These are phyloP conservation scores for Trichogramma dendrolimi DNA, from an alignment of 2,888 invertebrate species.

Conservation along the genomic window DNA sequence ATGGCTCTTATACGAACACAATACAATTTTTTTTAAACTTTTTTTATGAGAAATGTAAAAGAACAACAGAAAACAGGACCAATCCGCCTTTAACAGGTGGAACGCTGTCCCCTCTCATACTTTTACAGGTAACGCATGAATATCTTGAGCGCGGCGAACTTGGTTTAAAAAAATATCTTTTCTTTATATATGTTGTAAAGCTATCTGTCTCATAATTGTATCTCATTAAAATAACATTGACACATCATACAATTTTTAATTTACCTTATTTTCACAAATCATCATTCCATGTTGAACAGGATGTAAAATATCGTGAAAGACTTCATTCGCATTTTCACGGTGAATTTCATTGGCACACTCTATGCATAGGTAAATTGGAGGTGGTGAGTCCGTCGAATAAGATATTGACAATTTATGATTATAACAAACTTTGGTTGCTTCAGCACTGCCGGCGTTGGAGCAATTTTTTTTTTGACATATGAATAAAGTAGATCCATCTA, in stretches of 20 bases:
- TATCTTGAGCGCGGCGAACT: no score
- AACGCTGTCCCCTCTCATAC: no score
- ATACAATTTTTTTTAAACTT: no score
- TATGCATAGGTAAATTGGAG: conserved; percentile 91
- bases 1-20: no score
- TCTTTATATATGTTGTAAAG: no score
- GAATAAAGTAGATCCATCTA: conserved; percentile 73
- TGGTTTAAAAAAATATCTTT: no score
- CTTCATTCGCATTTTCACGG: conserved; percentile 78
- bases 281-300: conserved; percentile 93
- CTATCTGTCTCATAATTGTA: no score
- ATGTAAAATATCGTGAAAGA: conserved; percentile 83
- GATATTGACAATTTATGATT: conserved; percentile 88
- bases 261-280: conserved; percentile 91
- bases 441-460: conserved; percentile 79
- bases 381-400: conserved; percentile 81
- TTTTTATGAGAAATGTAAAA: no score
- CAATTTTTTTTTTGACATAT: conserved; percentile 90
- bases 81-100: no score
- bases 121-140: no score
- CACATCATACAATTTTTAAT: neutral
- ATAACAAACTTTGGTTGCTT: conserved; percentile 89
- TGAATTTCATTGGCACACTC: conserved; percentile 93
- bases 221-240: no score
- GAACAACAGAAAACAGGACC: no score